Evolutionary conservation across 2,888 invertebrate genomes (phyloP).

Genomic region (Lampropteryx suffumata): DNA sequence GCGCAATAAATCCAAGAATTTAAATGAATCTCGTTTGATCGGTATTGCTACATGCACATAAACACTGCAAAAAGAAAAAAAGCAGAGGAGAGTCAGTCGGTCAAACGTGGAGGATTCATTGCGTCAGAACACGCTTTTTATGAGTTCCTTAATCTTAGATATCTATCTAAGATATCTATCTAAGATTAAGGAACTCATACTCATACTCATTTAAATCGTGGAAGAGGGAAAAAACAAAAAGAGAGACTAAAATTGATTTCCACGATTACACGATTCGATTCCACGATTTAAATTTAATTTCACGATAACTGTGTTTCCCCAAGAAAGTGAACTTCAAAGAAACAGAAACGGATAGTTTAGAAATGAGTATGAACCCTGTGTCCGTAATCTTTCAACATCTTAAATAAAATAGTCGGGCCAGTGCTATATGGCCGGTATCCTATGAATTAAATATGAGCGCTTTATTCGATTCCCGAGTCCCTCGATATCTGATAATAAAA

Average conservation of each 20-base stretch:
- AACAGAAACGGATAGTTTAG: constrained; percentile 47
- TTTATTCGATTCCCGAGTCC: constrained; percentile 83
- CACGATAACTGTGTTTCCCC: constrained; percentile 1
- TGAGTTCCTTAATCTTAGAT: too few species aligned
- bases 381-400: constrained; percentile 77
- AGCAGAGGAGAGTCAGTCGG: constrained; percentile 8
- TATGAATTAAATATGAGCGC: constrained; percentile 83
- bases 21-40: constrained; percentile 45
- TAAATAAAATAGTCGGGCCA: constrained; percentile 80
- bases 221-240: too few species aligned
- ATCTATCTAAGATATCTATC: too few species aligned
- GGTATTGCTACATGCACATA: constrained; percentile 28
- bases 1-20: constrained; percentile 66
- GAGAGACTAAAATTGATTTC: too few species aligned
- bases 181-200: too few species aligned
- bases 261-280: too few species aligned
- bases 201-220: too few species aligned
- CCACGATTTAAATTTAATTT: constrained; percentile 8
- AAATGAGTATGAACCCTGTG: constrained; percentile 56
- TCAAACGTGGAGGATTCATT: constrained; percentile 11
- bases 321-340: constrained; percentile 27
- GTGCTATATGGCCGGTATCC: constrained; percentile 80
- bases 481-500: constrained; percentile 84
- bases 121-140: not conserved
- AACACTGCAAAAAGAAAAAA: constrained; percentile 26